Evolutionary conservation across 2,888 invertebrate genomes (phyloP).

Genomic region (Patella depressa): DNA sequence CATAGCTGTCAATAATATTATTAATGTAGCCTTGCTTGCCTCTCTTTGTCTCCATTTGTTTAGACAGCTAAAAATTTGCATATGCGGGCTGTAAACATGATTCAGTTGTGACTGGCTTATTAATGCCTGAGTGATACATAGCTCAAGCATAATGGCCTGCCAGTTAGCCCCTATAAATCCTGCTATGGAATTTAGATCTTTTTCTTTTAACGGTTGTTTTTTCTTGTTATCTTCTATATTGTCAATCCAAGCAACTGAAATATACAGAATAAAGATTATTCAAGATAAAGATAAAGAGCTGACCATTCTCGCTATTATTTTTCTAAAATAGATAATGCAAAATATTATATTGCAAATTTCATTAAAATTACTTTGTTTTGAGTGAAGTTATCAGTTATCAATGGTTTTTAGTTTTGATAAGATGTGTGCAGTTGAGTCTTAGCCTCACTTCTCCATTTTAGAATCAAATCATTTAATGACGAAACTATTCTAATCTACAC

Average conservation of each 20-base stretch:
- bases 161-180: background rate
- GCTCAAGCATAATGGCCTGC: background rate
- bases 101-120: background rate
- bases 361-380: too few species aligned
- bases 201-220: background rate
- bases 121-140: background rate
- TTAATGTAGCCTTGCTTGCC: background rate
- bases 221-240: background rate
- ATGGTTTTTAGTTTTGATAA: too few species aligned
- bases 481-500: too few species aligned
- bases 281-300: too few species aligned
- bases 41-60: background rate
- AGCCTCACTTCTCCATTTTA: too few species aligned
- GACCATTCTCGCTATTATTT: too few species aligned
- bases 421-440: too few species aligned
- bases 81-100: background rate
- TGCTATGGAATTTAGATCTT: background rate
- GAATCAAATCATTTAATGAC: too few species aligned
- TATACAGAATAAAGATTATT: too few species aligned
- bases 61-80: background rate
- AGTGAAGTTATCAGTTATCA: too few species aligned
- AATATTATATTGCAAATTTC: too few species aligned
- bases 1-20: background rate
- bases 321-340: too few species aligned
- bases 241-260: background rate